A percentile compares a stretch with the other conserved stretches of the same genome.
Conservation (phyloP, 1,140 invertebrate species). For the Anoplolepis gracilipes region DNA sequence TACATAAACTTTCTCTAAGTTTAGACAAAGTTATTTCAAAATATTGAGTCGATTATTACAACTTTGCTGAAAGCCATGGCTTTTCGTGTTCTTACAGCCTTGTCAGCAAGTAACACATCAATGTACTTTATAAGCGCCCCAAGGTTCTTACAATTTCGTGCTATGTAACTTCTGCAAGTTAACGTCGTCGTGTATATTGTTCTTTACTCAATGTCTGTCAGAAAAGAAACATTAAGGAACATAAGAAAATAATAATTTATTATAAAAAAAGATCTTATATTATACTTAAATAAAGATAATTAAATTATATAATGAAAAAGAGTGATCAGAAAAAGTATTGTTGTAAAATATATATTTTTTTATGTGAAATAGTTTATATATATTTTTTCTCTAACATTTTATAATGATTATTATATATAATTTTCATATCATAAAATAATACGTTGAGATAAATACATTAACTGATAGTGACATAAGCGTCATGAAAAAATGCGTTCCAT, state of each 20-base stretch:
- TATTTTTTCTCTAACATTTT: background rate
- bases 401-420: constrained; percentile 7
- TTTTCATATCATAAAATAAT: background rate
- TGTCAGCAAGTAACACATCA: constrained; percentile 49
- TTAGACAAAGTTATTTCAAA: background rate
- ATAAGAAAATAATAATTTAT: background rate
- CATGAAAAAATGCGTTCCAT: background rate
- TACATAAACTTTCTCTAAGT: background rate
- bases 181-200: constrained; percentile 5
- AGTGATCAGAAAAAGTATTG: too few species aligned
- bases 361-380: background rate
- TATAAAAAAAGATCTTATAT: constrained; percentile 15
- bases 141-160: constrained; percentile 24
- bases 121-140: constrained; percentile 21
- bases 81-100: constrained; percentile 31
- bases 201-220: background rate
- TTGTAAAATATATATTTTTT: background rate
- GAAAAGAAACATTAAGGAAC: background rate
- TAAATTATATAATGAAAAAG: background rate
- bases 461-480: background rate
- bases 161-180: constrained; percentile 29
- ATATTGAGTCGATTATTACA: constrained; percentile 48
- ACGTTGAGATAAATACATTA: background rate
- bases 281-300: background rate
- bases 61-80: constrained; percentile 40